These are phyloP conservation scores for Vesta saturnalis DNA, from an alignment of 2,888 invertebrate genomes.

Conservation along the genomic window DNA sequence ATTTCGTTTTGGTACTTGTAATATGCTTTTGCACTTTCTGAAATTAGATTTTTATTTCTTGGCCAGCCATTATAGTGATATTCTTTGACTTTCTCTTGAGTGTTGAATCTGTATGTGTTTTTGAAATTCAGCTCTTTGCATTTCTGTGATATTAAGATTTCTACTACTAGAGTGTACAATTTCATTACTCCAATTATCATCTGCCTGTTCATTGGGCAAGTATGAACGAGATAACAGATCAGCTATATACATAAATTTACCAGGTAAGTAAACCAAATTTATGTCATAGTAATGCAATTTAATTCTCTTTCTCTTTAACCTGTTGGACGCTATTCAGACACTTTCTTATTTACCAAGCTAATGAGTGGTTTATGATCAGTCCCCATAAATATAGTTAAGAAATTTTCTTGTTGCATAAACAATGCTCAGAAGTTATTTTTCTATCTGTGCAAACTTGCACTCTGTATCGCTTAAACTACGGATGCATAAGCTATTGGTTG, in stretches of 20 bases:
- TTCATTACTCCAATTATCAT: slow-evolving; percentile 13
- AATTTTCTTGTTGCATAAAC: slow-evolving; percentile 50
- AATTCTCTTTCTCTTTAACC: slow-evolving; percentile 40
- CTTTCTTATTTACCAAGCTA: slow-evolving; percentile 18
- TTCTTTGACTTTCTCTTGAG: not conserved
- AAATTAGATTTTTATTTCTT: not conserved
- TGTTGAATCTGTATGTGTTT: not conserved
- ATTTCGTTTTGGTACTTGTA: not conserved
- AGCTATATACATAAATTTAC: slow-evolving; percentile 39
- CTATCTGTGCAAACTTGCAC: slow-evolving; percentile 50
- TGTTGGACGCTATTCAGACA: slow-evolving; percentile 4
- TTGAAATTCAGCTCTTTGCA: slow-evolving; percentile 10
- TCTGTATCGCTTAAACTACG: slow-evolving; percentile 35
- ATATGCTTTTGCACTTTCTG: not conserved
- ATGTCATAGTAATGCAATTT: slow-evolving; percentile 43
- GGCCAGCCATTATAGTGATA: slow-evolving; percentile 2
- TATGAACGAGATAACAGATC: slow-evolving; percentile 30
- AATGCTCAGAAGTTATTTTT: slow-evolving; percentile 53
- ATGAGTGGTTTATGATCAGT: slow-evolving; percentile 22
- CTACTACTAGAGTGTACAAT: slow-evolving; percentile 19
- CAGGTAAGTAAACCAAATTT: slow-evolving; percentile 43
- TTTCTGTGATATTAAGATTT: not conserved
- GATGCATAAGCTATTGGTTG: slow-evolving; percentile 36
- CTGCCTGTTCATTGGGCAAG: not conserved
- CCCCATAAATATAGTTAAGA: slow-evolving; percentile 52